Evolutionary conservation across 2,113 vertebrate genomes (phyloP), one percentile per base, ranked within the genome.

Genomic region (Tychaedon coryphoeus): DNA sequence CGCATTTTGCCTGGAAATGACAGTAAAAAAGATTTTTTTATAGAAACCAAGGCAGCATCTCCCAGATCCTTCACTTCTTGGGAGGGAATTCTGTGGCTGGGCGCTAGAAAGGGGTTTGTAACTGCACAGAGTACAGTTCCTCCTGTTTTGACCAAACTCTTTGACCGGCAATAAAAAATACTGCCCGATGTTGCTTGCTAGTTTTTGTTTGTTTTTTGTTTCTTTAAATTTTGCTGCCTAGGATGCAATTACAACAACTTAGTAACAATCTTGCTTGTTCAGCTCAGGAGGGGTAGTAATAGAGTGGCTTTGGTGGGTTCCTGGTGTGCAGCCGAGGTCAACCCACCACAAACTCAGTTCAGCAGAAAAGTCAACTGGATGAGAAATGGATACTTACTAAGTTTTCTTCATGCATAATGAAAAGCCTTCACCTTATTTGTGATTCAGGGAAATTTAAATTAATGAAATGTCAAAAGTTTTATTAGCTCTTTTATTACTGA

Each of bases 391-490:
- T 83, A 42, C 71, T 61, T 76, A 72, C 15, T 33, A 67, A 53
- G 12, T 69, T 95, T 79, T 61, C 33, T 70, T 90, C 56, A 77
- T 20, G 64, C 60, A 56, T 77, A 88, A 90, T 77, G n/a, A 77
- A 90, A 95, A 45, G 40, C 12, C 10, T 90, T 86, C 82, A 74
- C 58, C 74, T 86, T 88, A 42, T 80, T 96, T 94, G 79, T 83
- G 54, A 88, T 94, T 83, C 56, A n/a, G 88, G 88, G 54, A 86
- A 95, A 95, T 86, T 31, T 88, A 81, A 86, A 92, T 95, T 90
- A 83, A 95, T 88, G 47, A 62, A 33, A 69, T 58, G 54, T 93
- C 88, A 51, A 62, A 56, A 90, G 70, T 9, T 69, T 69, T 93
- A 92, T 94, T 65, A 90, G 45, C 25, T 95, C 50, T 45, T 85